Conservation (phyloP, 1,140 invertebrate species). For the Papilio polytes region DNA sequence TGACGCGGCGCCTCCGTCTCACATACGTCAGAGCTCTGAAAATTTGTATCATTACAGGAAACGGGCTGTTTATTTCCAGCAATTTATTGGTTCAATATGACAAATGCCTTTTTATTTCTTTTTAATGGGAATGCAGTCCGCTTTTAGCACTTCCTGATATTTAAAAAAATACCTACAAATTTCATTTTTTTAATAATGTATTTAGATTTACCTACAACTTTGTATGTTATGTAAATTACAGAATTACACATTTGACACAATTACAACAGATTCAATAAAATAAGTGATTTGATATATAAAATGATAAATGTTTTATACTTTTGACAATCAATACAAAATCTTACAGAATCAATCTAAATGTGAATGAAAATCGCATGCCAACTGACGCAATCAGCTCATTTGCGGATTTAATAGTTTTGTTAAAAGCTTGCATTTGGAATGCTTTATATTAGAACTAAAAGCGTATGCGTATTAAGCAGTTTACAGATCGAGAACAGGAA, state of each 20-base stretch:
- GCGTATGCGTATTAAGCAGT: conserved; percentile 57
- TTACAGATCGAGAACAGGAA: conserved; percentile 73
- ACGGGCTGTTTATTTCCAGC: conserved; percentile 30
- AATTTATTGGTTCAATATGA: conserved; percentile 32
- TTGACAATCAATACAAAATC: not conserved
- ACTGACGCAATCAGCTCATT: conserved; percentile 21
- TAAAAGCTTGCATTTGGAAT: conserved; percentile 22
- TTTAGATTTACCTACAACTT: not conserved
- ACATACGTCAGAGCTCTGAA: conserved; percentile 55
- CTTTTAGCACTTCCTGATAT: not conserved
- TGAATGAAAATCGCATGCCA: conserved; percentile 7
- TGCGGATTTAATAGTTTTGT: conserved; percentile 12
- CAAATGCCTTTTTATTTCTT: conserved; percentile 34
- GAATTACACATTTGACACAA: too few species aligned
- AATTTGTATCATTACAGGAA: conserved; percentile 49
- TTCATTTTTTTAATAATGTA: not conserved
- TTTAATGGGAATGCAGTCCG: conserved; percentile 30
- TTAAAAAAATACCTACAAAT: not conserved
- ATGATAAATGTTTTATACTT: not conserved
- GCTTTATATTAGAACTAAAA: conserved; percentile 33
- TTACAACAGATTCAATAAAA: too few species aligned
- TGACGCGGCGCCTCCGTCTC: conserved; percentile 33
- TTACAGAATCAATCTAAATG: not conserved
- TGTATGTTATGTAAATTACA: too few species aligned
- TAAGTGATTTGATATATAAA: not conserved